A percentile compares a stretch with the other conserved stretches of the same genome.
These are phyloP conservation scores for Hypselothyrea guttata DNA, from an alignment of 2,888 invertebrate species.

Conservation along the genomic window DNA sequence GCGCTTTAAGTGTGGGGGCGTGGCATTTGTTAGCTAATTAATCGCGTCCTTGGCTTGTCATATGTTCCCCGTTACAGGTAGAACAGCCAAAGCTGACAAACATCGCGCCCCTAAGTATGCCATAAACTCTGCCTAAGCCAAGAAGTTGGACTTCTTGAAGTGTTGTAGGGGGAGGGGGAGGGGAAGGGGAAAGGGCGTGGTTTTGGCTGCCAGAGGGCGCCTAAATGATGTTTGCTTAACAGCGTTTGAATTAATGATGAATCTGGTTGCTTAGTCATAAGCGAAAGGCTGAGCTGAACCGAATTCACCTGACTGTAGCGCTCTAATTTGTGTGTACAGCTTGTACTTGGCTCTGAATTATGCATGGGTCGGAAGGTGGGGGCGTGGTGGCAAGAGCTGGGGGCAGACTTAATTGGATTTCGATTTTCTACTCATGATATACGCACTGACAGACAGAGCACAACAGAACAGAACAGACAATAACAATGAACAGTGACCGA, in stretches of 20 bases:
- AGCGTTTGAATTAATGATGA: conserved; percentile 66
- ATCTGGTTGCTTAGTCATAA: conserved; percentile 45
- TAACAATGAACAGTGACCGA: conserved; percentile 49
- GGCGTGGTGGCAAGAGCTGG: neutral
- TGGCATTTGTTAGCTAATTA: conserved; percentile 38
- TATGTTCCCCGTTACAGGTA: conserved; percentile 21
- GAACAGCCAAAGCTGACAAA: neutral
- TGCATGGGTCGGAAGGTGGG: conserved; percentile 23
- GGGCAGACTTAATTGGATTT: conserved; percentile 65
- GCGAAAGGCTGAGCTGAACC: conserved; percentile 17
- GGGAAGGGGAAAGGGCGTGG: neutral
- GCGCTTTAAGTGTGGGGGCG: neutral
- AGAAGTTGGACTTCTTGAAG: too few species aligned
- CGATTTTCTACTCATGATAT: conserved; percentile 64
- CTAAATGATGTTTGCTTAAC: conserved; percentile 52
- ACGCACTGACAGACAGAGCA: conserved; percentile 39
- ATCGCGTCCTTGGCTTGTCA: conserved; percentile 30
- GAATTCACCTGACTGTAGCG: conserved; percentile 14
- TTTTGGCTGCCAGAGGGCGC: neutral
- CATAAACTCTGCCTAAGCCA: conserved; percentile 44
- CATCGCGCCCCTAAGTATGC: conserved; percentile 40
- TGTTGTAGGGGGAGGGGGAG: neutral
- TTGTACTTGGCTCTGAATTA: conserved; percentile 46
- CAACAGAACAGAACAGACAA: conserved; percentile 5
- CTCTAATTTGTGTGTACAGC: conserved; percentile 52